Evolutionary conservation across 2,113 vertebrate genomes (phyloP), one percentile per base, ranked within the genome.

Genomic region (Hyla sarda): DNA sequence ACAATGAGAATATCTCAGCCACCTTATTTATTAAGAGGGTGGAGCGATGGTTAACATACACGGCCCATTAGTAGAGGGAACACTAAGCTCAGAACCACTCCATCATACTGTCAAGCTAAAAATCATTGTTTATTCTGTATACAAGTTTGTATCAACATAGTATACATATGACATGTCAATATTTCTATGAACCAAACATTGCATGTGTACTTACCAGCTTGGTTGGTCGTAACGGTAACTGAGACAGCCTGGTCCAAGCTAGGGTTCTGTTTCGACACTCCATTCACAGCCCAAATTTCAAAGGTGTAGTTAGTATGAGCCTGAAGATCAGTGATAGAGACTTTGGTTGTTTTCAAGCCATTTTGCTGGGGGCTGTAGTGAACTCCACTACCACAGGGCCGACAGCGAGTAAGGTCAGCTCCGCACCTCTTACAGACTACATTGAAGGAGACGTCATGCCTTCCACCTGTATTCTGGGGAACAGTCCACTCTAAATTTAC

Each of bases 281-380:
- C 98, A 32, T 99, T 99, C 86, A 98, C 95, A 0, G 98, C 97
- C 96, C 97, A 98, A 90, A 99, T 96, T 90, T 99, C 97, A 74
- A 99, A 99, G 25, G 97, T 99, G 92, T 99, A 99, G 93, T 99
- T 99, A 41, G 98, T 99, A 90, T 99, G 98, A 3, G 98, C 98
- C 89, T 99, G 95, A 87, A 99, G 96, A 90, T 99, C 97, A 0
- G 97, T 98, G 90, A 99, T 97, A 87, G 97, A 98, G 88, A 99
- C 97, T 52, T 94, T 95, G 60, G 96, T 98, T 47, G 93, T 94
- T 87, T 93, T 96, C 88, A 99, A 92, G 85, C 95, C 95, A 3
- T 96, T 96, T 90, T 97, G 96, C 93, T 98, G 98, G 1, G 98
- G 98, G 67, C 95, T 96, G 88, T 97, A 99, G 89, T 97, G 97